phyloP scores from a whole-genome alignment of 1,140 invertebrate species.

The Heliothis virescens region DNA sequence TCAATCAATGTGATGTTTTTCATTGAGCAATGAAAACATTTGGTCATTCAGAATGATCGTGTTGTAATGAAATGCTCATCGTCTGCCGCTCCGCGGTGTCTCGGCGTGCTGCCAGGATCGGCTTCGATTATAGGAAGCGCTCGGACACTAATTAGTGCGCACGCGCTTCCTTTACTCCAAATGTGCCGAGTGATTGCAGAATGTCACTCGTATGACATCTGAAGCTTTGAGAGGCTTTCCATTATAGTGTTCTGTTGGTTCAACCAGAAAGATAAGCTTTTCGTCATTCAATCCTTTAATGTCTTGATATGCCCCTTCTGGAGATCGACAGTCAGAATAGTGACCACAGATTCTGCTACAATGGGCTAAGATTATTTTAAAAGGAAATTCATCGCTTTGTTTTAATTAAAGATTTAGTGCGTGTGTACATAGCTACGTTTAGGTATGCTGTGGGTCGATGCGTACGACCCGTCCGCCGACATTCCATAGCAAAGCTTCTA shows the following conservation, averaged over 20 bases:
- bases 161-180: conserved; percentile 14
- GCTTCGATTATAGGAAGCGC: conserved; percentile 20
- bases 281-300: too few species aligned
- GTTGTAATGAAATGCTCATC: background rate
- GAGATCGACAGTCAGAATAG: too few species aligned
- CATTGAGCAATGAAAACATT: background rate
- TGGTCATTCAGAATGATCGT: background rate
- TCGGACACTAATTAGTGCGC: conserved; percentile 16
- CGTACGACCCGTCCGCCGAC: conserved; percentile 24
- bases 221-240: background rate
- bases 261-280: too few species aligned
- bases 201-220: conserved; percentile 1
- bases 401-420: conserved; percentile 8
- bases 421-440: background rate
- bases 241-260: too few species aligned
- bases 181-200: conserved; percentile 18
- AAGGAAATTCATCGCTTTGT: conserved; percentile 6
- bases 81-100: background rate
- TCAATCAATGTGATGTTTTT: background rate
- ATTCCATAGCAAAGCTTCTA: conserved; percentile 35
- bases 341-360: too few species aligned
- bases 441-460: background rate
- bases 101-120: conserved; percentile 27
- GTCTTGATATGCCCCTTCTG: too few species aligned
- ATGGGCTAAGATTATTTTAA: too few species aligned